Conservation (phyloP, 1,140 invertebrate species). For the Bradynema listronoti region DNA sequence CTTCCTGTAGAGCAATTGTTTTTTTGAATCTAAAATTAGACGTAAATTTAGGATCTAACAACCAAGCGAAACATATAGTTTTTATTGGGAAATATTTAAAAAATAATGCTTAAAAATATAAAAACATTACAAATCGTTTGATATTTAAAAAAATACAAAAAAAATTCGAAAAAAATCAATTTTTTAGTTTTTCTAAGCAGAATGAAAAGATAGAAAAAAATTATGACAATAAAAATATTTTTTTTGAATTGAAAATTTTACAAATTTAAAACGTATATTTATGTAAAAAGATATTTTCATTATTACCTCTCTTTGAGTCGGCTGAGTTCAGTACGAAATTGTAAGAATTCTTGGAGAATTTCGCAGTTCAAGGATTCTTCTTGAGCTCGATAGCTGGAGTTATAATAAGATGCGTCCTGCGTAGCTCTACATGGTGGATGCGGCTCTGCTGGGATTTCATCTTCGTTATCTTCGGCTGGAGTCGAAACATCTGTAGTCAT, state of each 20-base stretch:
- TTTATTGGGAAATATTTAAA: too few species aligned
- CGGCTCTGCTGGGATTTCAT: neutral
- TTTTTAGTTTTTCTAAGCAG: neutral
- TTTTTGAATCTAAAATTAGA: too few species aligned
- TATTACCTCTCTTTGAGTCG: slow-evolving; percentile 12
- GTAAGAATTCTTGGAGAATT: slow-evolving; percentile 9
- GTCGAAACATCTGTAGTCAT: neutral
- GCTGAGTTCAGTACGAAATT: slow-evolving; percentile 8
- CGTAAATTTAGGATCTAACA: too few species aligned
- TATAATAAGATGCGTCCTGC: neutral
- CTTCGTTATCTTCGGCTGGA: neutral
- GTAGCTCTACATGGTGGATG: neutral
- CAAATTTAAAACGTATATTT: slow-evolving; percentile 7
- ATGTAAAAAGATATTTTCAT: slow-evolving; percentile 1
- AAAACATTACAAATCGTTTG: neutral
- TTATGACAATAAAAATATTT: neutral
- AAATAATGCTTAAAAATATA: neutral
- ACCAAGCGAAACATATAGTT: too few species aligned
- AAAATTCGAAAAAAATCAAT: neutral
- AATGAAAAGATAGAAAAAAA: neutral
- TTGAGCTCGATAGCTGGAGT: slow-evolving; percentile 1
- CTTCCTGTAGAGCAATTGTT: too few species aligned
- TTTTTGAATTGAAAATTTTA: slow-evolving; percentile 11
- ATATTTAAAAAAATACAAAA: neutral
- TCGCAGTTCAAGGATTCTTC: too few species aligned